phyloP scores from a whole-genome alignment of 1,140 invertebrate genomes.

The Leptonema lineaticorne region DNA sequence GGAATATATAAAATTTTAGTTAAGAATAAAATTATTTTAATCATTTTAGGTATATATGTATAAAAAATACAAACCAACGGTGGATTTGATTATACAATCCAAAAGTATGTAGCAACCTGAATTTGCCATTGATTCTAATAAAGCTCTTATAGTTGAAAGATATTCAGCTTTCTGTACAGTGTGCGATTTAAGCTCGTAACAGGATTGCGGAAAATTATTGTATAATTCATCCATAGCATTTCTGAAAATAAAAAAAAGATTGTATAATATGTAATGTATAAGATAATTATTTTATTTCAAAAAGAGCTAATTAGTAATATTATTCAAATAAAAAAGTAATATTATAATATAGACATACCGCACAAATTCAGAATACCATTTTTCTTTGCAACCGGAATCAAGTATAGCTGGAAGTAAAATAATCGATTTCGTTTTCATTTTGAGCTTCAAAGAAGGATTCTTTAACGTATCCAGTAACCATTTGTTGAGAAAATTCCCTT shows the following conservation, averaged over 20 bases:
- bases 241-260: slow-evolving; percentile 10
- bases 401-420: slow-evolving; percentile 16
- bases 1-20: background rate
- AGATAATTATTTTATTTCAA: background rate
- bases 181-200: slow-evolving; percentile 20
- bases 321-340: background rate
- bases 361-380: background rate
- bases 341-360: background rate
- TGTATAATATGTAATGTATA: background rate
- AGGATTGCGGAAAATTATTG: slow-evolving; percentile 22
- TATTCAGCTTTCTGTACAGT: slow-evolving; percentile 18
- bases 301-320: background rate
- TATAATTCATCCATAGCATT: slow-evolving; percentile 10
- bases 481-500: background rate
- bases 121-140: slow-evolving; percentile 37
- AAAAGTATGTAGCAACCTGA: slow-evolving; percentile 26
- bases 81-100: slow-evolving; percentile 18
- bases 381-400: background rate
- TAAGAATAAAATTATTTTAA: background rate
- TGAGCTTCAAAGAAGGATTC: background rate
- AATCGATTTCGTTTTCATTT: slow-evolving; percentile 17
- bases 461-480: slow-evolving; percentile 17
- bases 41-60: background rate
- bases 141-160: slow-evolving; percentile 11
- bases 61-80: background rate